phyloP scores from a whole-genome alignment of 23 tunicate genomes.

The Trididemnum miniatum region DNA sequence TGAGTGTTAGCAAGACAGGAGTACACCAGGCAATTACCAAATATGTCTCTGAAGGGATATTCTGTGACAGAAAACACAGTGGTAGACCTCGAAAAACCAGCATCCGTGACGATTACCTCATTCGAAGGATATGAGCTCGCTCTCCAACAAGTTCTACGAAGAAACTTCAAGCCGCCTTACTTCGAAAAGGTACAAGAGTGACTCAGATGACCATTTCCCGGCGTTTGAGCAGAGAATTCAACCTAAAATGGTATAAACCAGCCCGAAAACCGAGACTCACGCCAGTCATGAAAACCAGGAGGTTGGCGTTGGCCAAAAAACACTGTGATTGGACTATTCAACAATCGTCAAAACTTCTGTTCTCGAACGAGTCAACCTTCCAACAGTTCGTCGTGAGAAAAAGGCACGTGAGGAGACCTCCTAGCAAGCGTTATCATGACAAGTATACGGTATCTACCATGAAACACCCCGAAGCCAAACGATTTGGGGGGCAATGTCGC shows the following conservation, averaged over 20 bases:
- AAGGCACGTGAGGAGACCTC: constrained; percentile 15
- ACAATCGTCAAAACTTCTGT: constrained; percentile 12
- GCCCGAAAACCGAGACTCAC: constrained; percentile 28
- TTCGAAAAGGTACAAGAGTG: constrained; percentile 26
- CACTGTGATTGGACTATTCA: constrained; percentile 7
- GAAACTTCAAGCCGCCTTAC: constrained; percentile 14
- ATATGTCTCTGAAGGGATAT: too few relatives aligned
- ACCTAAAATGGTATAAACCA: constrained; percentile 15
- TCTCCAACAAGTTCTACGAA: constrained; percentile 21
- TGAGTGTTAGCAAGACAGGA: too few relatives aligned
- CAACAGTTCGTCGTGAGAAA: constrained; percentile 22
- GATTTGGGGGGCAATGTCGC: constrained; percentile 24
- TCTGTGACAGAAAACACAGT: too few relatives aligned
- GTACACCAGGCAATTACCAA: too few relatives aligned
- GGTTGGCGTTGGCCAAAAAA: constrained; percentile 22
- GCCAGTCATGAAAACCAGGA: constrained; percentile 29
- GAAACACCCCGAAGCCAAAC: constrained; percentile 20
- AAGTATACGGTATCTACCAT: constrained; percentile 2
- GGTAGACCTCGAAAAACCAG: constrained; percentile 30
- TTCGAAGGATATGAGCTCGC: constrained; percentile 18
- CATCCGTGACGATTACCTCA: constrained; percentile 8
- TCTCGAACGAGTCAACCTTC: constrained; percentile 24
- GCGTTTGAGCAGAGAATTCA: constrained; percentile 12
- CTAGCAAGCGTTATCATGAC: constrained; percentile 1
- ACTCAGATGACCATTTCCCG: constrained; percentile 3